phyloP scores from a whole-genome alignment of 2,888 invertebrate species.

The Coenonympha glycerion region DNA sequence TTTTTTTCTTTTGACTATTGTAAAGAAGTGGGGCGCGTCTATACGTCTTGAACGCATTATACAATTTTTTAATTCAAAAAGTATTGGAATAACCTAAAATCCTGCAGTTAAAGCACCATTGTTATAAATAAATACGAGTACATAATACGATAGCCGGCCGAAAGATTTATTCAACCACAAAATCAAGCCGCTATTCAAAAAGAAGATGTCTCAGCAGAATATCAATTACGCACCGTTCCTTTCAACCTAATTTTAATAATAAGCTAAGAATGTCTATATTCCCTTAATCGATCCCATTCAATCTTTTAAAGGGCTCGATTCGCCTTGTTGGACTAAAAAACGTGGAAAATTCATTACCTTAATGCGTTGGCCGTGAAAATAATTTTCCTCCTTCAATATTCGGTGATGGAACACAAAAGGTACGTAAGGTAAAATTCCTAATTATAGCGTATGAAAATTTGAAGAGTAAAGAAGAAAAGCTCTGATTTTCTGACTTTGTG shows the following conservation, averaged over 20 bases:
- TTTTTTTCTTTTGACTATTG: no score
- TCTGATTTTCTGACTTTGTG: no score
- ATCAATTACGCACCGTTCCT: constrained; percentile 28
- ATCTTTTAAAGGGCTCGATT: constrained; percentile 39
- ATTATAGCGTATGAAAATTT: not conserved
- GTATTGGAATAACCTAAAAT: no score
- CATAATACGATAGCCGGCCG: not conserved
- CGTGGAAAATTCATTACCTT: constrained; percentile 51
- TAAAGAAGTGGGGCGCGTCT: no score
- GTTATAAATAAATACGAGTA: no score
- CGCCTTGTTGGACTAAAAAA: constrained; percentile 36
- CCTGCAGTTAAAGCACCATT: no score
- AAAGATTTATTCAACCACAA: not conserved
- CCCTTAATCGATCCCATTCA: constrained; percentile 38
- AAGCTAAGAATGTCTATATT: constrained; percentile 33
- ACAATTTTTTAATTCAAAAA: no score
- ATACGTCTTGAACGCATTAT: no score
- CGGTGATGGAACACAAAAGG: constrained; percentile 3
- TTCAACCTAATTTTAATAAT: constrained; percentile 29
- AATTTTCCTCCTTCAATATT: constrained; percentile 8
- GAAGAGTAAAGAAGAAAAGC: no score
- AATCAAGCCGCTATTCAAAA: constrained; percentile 5
- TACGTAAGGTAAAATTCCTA: not conserved
- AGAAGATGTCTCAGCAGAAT: constrained; percentile 1
- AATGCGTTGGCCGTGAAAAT: constrained; percentile 36